phyloP scores from a whole-genome alignment of 2,797 vertebrate genomes.

The Poecilia wingei region DNA sequence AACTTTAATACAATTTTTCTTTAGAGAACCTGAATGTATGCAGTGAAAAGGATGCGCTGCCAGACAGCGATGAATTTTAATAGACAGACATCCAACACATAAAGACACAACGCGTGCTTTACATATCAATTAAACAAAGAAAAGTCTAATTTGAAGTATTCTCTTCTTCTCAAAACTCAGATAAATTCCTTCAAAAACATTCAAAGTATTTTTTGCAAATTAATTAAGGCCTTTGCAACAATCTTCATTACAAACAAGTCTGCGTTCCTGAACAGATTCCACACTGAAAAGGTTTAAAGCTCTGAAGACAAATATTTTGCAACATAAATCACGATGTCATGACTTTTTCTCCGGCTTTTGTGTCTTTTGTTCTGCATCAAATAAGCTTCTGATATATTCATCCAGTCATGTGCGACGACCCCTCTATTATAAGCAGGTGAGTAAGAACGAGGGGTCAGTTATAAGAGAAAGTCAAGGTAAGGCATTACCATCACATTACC shows the following conservation, averaged over 20 bases:
- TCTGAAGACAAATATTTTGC: not conserved
- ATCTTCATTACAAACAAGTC: not conserved
- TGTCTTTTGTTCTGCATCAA: not conserved
- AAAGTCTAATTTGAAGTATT: not conserved
- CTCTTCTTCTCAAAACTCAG: not conserved
- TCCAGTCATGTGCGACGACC: not conserved
- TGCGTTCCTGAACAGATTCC: not conserved
- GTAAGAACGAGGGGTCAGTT: not conserved
- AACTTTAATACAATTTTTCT: not conserved
- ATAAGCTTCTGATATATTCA: not conserved
- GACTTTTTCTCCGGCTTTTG: not conserved
- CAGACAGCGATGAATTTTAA: not conserved
- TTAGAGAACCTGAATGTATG: not conserved
- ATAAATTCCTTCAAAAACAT: not conserved
- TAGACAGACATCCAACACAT: not conserved
- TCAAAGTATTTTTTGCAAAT: not conserved
- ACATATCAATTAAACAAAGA: not conserved
- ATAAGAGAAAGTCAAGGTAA: conserved; percentile 10
- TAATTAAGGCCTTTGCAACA: not conserved
- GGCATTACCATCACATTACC: not conserved
- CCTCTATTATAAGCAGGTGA: not conserved
- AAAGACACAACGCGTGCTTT: not conserved
- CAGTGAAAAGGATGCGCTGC: not conserved
- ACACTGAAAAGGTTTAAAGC: not conserved
- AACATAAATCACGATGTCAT: not conserved